Evolutionary conservation across 2,797 vertebrate genomes (phyloP), one percentile per base, ranked within the genome.

Genomic region (Chloroceryle inda): DNA sequence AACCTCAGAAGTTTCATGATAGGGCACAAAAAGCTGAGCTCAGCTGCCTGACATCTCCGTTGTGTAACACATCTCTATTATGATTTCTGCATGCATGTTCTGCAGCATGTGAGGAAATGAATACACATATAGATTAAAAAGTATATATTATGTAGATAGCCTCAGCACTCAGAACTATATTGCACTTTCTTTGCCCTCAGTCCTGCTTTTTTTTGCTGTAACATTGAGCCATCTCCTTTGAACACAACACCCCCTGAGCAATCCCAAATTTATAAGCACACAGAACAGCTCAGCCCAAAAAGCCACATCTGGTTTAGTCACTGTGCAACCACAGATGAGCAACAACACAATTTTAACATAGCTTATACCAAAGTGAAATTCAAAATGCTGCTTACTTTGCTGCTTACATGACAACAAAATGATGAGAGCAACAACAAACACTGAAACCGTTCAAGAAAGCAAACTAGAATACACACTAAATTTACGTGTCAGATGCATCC

Each of bases 351-450:
- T 78, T 86, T 77, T 76, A 94, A 62, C 55, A 63, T 21, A 73
- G 79, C 50, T 92, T 80, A 67, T 45, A 91, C 69, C n/a, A 81
- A 90, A 90, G 20, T 71, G 56, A 91, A 90, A 95, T 88, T 89
- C 67, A 92, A 86, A 94, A 80, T 58, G 86, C 82, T 88, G 79
- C 55, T 90, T 90, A 49, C 58, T 80, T 85, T 75, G 44, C 55
- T 94, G 86, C 68, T 96, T 79, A 73, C 82, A 95, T 78, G 92
- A 75, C 90, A 93, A 91, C 58, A 91, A 82, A 94, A 95, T 96
- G 76, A 90, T 59, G 63, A 85, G 67, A 86, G 71, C 93, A 93
- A 89, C 88, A 86, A 63, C 85, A 95, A 95, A 89, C 55, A 72
- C 81, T 80, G 85, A 88, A 93, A 71, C 29, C 11, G 1, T 61